Conservation (phyloP, 2,797 vertebrate species). For the Yasuhikotakia modesta region DNA sequence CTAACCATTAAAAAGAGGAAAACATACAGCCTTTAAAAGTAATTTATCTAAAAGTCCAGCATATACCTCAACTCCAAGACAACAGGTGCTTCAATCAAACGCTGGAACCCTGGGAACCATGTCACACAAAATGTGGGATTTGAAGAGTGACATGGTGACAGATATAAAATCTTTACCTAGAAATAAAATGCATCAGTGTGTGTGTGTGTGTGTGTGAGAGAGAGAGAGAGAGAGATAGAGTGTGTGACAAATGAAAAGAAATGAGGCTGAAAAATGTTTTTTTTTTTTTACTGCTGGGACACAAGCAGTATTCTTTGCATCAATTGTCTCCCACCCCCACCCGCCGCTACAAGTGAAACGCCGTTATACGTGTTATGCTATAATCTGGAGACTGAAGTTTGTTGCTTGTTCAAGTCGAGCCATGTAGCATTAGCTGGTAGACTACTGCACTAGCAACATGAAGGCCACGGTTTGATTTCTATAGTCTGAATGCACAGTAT, state of each 20-base stretch:
- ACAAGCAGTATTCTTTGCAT: not conserved
- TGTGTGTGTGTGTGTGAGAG: no score
- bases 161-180: not conserved
- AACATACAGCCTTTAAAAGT: not conserved
- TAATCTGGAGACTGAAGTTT: not conserved
- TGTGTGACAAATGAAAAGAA: not conserved
- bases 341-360: not conserved
- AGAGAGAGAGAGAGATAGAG: no score
- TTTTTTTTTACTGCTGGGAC: no score
- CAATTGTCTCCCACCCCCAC: not conserved
- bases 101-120: not conserved
- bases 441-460: no score
- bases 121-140: not conserved
- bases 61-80: not conserved
- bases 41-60: not conserved
- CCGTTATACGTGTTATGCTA: no score
- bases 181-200: not conserved
- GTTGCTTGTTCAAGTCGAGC: no score
- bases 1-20: not conserved
- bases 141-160: not conserved
- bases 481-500: no score
- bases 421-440: no score
- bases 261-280: not conserved
- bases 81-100: conserved; percentile 5
- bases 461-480: no score